Base-by-base conservation (phyloP, 1,140 invertebrate species). In the Aphidius ervi region DNA sequence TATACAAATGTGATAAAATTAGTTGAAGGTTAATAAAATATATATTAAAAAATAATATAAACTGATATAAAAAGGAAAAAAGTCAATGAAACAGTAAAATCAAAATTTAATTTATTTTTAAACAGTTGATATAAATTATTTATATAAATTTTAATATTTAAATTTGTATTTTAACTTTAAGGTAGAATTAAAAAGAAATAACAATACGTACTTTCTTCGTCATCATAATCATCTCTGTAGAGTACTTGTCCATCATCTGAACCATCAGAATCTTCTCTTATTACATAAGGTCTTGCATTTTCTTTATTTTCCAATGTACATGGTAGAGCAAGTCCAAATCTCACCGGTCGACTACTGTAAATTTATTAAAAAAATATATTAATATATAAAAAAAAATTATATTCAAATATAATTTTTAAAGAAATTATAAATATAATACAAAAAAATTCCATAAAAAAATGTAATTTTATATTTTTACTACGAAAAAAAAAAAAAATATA, bases 261-360 rank as follows among this genome's bases (percentile, higher is more conserved):
- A 59, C 84, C 83, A 65, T 86, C 85, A 62, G 78, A 79, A 64
- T 86, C 87, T 68, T 86, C 84, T 49, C 85, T 80, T 68, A 86
- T 86, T 54, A 86, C 80, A 79, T 87, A 88, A n/a, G 91, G 90
- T 62, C 88, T 84, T 31, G 89, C 83, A 70, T 93, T 92, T 81
- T 93, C 90, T 75, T 93, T 93, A 78, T 93, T 92, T 74, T 93
- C 90, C 69, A 88, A 72, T 6, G 87, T 86, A 76, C 87, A 88
- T 46, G 88, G 87, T 63, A 91, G 75, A 41, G 85, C 79, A 52
- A 88, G 77, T 48, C 86, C 87, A 73, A 89, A 89, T 71, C 90
- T 86, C 68, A 91, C 88, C 59, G 90, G 89, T 74, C 90, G 88
- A 70, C 84, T 87, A 73, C 88, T 90, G 82, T 45, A 76, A 78